Evolutionary conservation across 1,140 invertebrate genomes (phyloP).

Genomic region (Phymorhynchus buccinoides): DNA sequence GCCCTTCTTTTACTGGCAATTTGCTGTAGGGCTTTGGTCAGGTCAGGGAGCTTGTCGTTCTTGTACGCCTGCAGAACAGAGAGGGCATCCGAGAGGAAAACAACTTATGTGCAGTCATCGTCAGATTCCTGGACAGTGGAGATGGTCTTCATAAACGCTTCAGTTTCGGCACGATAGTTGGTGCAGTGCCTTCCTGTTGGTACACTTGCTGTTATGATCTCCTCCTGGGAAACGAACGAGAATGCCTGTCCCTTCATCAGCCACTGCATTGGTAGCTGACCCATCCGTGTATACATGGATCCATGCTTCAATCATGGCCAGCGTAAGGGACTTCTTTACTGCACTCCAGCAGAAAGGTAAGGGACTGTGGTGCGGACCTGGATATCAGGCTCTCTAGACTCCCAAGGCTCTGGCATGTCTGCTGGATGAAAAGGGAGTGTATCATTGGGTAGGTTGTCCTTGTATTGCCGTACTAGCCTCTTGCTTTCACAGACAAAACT

Average conservation of each 20-base stretch:
- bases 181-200: too few species aligned
- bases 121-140: too few species aligned
- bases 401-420: not conserved
- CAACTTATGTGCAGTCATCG: too few species aligned
- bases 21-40: too few species aligned
- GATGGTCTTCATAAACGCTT: too few species aligned
- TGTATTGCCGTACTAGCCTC: not conserved
- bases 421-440: not conserved
- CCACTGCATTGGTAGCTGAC: conserved; percentile 7
- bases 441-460: not conserved
- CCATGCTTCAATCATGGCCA: not conserved
- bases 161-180: not conserved
- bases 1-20: too few species aligned
- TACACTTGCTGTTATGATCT: not conserved
- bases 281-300: not conserved
- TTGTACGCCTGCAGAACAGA: too few species aligned
- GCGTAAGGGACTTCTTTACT: not conserved
- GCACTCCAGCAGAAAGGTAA: not conserved
- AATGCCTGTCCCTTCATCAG: not conserved
- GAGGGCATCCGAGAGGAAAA: too few species aligned
- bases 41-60: too few species aligned
- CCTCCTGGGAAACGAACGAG: not conserved
- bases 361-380: not conserved
- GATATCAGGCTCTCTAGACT: not conserved
- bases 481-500: conserved; percentile 15